Evolutionary conservation across 2,888 invertebrate genomes (phyloP), one percentile per base, ranked within the genome.

Genomic region (Eledona agricola): DNA sequence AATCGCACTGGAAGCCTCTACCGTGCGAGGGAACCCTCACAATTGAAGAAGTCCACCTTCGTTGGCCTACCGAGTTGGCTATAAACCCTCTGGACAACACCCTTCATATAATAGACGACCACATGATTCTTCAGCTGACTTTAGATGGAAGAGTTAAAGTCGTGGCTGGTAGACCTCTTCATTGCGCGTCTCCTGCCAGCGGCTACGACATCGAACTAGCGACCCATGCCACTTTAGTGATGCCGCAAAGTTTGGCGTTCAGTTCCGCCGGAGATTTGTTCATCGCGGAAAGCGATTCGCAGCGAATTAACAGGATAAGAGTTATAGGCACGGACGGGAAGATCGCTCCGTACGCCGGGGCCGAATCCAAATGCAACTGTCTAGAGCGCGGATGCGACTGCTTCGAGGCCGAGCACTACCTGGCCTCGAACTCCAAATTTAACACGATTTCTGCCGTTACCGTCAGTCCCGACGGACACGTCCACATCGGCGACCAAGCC

Each of bases 21-120:
- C 93, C 94, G 0, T 94, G 94, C 69, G 92, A 93, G 74, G 94
- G 93, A 10, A 94, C 93, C 0, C 74, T 93, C 0, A 92, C 92
- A 69, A 84, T 93, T n/a, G 93, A 93, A 72, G 93, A 94, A 77
- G 94, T 96, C 42, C 93, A 93, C 70, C 79, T 97, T 38, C 83
- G 95, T 43, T 98, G 97, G 97, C 98, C 98, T 0, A 97, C 96
- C 0, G 94, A 95, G 72, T 78, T 98, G 7, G 88, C 96, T 0
- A 92, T 97, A 17, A 96, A 95, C 75, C 97, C 96, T 0, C 78
- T 96, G 42, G 96, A 97, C 72, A 94, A 96, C 73, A 90, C 93
- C 0, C 79, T 99, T 15, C 94, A 97, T 73, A 93, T 99, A 62
- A 92, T 98, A 37, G 98, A 98, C 69, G 94, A 95, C 70, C 96